Evolutionary conservation across 1,140 invertebrate genomes (phyloP).

Genomic region (Formica selysi): DNA sequence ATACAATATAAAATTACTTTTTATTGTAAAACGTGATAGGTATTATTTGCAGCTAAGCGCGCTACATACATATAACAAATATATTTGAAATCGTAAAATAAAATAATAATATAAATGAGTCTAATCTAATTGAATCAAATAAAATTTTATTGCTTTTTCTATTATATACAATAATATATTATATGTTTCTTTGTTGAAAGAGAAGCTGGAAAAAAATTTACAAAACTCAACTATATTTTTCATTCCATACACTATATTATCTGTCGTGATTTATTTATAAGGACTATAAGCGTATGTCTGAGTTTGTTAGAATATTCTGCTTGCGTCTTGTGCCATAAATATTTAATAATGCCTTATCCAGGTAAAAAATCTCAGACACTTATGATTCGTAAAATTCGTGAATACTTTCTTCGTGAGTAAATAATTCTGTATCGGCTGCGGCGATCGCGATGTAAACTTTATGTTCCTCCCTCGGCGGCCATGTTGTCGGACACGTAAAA

Average conservation of each 20-base stretch:
- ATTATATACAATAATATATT: background rate
- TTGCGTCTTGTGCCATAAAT: conserved; percentile 18
- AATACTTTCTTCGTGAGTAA: conserved; percentile 51
- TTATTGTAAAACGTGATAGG: conserved; percentile 17
- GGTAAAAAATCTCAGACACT: conserved; percentile 64
- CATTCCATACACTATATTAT: conserved; percentile 20
- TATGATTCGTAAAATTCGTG: conserved; percentile 63
- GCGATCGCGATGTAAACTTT: conserved; percentile 50
- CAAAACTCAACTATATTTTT: background rate
- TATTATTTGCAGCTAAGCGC: background rate
- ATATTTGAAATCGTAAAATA: conserved; percentile 2
- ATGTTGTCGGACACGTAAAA: conserved; percentile 59
- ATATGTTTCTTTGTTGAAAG: background rate
- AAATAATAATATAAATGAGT: background rate
- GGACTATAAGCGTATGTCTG: conserved; percentile 11
- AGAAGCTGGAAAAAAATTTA: background rate
- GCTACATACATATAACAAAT: background rate
- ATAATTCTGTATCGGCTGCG: conserved; percentile 55
- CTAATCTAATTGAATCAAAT: background rate
- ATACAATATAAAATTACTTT: conserved; percentile 10
- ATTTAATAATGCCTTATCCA: conserved; percentile 35
- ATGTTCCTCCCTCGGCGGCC: conserved; percentile 29
- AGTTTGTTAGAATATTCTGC: conserved; percentile 46
- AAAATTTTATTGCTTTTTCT: background rate
- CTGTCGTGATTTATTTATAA: conserved; percentile 23